Conservation (phyloP, 2,797 vertebrate species). For the Squalus acanthias region DNA sequence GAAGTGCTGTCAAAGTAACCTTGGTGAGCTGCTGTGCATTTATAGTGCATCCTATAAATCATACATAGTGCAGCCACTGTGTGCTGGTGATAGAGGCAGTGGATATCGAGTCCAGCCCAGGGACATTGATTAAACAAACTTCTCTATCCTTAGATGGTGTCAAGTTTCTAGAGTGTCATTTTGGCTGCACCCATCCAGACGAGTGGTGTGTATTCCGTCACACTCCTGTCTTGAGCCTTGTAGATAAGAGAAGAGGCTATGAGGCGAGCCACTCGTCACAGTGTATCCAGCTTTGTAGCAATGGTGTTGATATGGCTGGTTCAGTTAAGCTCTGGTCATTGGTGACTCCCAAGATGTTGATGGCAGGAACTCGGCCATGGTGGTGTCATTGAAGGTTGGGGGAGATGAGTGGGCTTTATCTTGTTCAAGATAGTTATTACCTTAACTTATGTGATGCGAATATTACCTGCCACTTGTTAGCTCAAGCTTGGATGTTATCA, state of each 20-base stretch:
- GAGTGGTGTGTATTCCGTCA: background rate
- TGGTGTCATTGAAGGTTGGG: background rate
- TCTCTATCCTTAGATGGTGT: background rate
- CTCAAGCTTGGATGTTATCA: background rate
- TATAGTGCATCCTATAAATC: background rate
- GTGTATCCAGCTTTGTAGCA: too few species aligned
- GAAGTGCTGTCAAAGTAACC: background rate
- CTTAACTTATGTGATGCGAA: background rate
- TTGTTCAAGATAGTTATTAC: background rate
- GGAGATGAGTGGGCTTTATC: background rate
- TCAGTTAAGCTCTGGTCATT: background rate
- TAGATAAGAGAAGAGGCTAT: background rate
- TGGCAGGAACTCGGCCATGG: background rate
- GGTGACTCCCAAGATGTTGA: background rate
- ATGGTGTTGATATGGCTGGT: background rate
- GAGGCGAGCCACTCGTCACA: background rate
- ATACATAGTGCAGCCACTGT: background rate
- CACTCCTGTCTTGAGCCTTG: background rate
- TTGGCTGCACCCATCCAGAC: background rate
- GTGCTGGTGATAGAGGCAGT: background rate
- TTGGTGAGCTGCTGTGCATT: background rate
- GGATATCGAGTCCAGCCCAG: background rate
- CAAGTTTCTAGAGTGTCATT: background rate
- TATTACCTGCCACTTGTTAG: background rate
- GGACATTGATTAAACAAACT: background rate